phyloP scores from a whole-genome alignment of 2,797 vertebrate species.

The Chloroceryle inda region DNA sequence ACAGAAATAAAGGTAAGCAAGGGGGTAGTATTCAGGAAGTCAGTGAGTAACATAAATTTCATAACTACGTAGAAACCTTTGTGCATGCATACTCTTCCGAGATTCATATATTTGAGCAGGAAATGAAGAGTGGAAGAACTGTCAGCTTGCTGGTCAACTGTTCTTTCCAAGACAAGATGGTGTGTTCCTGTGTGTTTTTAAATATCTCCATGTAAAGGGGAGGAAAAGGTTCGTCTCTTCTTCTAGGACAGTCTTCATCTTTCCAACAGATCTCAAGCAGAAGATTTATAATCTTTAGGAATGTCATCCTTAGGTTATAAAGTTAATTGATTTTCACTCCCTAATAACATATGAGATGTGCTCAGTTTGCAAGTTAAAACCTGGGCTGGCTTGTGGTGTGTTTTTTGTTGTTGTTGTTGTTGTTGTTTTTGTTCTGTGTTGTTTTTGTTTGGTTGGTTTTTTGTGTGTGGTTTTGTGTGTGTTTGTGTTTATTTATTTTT shows the following conservation, averaged over 20 bases:
- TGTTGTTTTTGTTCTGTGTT: background rate
- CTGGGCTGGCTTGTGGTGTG: fast-evolving
- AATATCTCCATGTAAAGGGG: background rate
- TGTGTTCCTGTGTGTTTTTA: background rate
- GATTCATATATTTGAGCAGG: background rate
- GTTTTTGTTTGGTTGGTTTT: no score
- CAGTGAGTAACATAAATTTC: background rate
- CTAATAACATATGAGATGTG: conserved; percentile 1
- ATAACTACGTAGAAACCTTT: background rate
- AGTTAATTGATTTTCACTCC: conserved; percentile 34
- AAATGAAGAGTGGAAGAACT: background rate
- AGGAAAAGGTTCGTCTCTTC: background rate
- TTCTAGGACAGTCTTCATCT: background rate
- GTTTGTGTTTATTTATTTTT: background rate
- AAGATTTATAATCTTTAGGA: conserved; percentile 23
- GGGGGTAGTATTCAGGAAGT: background rate
- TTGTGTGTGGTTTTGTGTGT: no score
- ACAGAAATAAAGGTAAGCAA: background rate
- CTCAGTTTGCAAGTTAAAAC: conserved; percentile 22
- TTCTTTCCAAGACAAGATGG: background rate
- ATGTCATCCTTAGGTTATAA: conserved; percentile 17
- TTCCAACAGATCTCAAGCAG: background rate
- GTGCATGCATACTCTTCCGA: background rate
- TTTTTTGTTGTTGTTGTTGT: no score
- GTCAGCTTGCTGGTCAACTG: background rate